phyloP scores from a whole-genome alignment of 92 coral and sea anemone species.

The Siderastrea siderea region DNA sequence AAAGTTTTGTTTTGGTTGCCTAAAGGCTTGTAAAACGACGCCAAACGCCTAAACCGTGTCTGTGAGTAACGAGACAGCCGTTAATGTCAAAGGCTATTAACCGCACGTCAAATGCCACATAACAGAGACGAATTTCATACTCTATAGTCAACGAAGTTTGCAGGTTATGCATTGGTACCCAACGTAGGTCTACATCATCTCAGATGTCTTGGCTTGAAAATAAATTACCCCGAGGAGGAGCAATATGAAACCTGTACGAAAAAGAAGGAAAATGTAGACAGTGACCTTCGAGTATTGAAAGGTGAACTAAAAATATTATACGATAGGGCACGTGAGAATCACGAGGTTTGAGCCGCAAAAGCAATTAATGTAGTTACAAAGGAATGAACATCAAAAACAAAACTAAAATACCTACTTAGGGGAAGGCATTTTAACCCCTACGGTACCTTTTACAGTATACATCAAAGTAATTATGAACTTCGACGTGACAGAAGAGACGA shows the following conservation, averaged over 20 bases:
- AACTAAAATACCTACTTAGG: not conserved
- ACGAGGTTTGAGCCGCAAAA: not conserved
- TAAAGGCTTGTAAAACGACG: no score
- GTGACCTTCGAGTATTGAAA: not conserved
- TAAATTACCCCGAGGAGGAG: constrained; percentile 14
- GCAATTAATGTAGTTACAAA: not conserved
- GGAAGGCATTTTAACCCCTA: not conserved
- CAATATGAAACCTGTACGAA: constrained; percentile 12
- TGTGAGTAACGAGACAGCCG: no score
- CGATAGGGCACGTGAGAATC: not conserved
- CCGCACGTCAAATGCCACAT: no score
- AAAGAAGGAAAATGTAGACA: constrained; percentile 19
- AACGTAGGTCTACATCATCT: constrained; percentile 4
- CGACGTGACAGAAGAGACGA: not conserved
- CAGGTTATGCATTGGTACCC: not conserved
- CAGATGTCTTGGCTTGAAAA: constrained; percentile 9
- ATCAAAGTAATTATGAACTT: not conserved
- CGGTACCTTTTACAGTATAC: not conserved
- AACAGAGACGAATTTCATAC: not conserved
- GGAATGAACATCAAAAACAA: not conserved
- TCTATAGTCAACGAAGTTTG: not conserved
- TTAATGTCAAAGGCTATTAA: no score
- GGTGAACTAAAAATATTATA: not conserved
- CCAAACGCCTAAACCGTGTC: no score
- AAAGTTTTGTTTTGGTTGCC: no score